Evolutionary conservation across 2,113 vertebrate genomes (phyloP).

Genomic region (Gambusia holbrooki): DNA sequence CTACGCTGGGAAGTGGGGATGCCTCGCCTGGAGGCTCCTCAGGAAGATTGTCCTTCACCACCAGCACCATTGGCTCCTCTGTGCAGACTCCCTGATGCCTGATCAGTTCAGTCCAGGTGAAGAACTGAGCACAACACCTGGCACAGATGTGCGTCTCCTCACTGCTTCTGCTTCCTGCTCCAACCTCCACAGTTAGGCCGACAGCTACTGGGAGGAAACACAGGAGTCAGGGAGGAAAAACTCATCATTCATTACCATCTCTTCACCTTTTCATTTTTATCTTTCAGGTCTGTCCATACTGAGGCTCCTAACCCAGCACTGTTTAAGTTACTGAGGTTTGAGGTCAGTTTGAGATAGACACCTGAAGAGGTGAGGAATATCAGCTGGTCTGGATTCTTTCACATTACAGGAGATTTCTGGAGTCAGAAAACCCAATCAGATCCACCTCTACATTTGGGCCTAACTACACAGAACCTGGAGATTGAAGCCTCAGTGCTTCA

Average conservation of each 20-base stretch:
- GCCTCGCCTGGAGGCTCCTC: slow-evolving; percentile 81
- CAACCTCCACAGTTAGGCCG: slow-evolving; percentile 80
- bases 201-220: slow-evolving; percentile 69
- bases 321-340: not conserved
- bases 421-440: not conserved
- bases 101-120: slow-evolving; percentile 88
- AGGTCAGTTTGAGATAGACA: too few relatives aligned
- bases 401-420: too few relatives aligned
- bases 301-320: not conserved
- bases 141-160: slow-evolving; percentile 90
- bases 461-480: not conserved
- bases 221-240: slow-evolving; percentile 6
- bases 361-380: too few relatives aligned
- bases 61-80: slow-evolving; percentile 87
- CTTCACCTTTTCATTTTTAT: slow-evolving; percentile 17
- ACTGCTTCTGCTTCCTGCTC: slow-evolving; percentile 79
- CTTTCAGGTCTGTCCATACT: not conserved
- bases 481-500: too few relatives aligned
- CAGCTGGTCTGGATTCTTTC: too few relatives aligned
- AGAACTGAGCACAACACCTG: slow-evolving; percentile 92
- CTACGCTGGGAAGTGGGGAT: slow-evolving; percentile 80
- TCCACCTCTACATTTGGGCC: not conserved
- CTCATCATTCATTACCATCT: slow-evolving; percentile 36
- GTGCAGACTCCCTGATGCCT: slow-evolving; percentile 88
- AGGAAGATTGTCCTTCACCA: slow-evolving; percentile 83